Evolutionary conservation across 2,113 vertebrate species (phyloP), one percentile per base, ranked within the genome.

Genomic region (Phalacrocorax pelagicus): DNA sequence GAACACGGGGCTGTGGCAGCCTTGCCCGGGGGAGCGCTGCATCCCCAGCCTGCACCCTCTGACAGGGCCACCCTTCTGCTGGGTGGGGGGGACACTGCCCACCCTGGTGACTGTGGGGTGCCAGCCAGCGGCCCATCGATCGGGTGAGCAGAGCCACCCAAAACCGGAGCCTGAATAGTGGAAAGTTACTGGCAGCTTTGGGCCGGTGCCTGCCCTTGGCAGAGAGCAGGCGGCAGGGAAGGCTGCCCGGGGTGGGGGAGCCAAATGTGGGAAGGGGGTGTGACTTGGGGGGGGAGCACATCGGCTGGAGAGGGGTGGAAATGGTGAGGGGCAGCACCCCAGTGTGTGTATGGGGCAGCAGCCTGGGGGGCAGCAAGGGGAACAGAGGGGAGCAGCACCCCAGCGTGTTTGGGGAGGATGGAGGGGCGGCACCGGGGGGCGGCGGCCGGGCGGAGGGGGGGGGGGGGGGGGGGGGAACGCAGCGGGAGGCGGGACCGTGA

Each of bases 1-100:
- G 24, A 32, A 19, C 78, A 15, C 0, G 15, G 42, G 12, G 10
- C 40, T 24, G 18, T 4, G 1, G 44, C 63, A 65, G 69, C 62
- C 11, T 9, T 11, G 24, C 47, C 62, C 1, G 0, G 36, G 15
- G 46, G 21, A 4, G 17, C 1, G 9, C 34, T 16, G 18, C 47
- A 27, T 9, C 21, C 17, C 29, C 58, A 63, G 26, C 34, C 34
- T 2, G 17, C 1, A 5, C 16, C n/a, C 61, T 12, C 42, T 0
- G 3, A 23, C 54, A 73, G 49, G 46, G 26, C 7, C 66, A 38
- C 23, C 20, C 34, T 32, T 29, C 12, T 34, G 7, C 18, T 23
- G 40, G 61, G 49, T 19, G 27, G 32, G 47, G 34, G 12, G 12
- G 9, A 69, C 52, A n/a, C 51, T 13, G 3, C 61, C 61, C 78